Conservation (phyloP, 2,797 vertebrate species). For the Takifugu rubripes region DNA sequence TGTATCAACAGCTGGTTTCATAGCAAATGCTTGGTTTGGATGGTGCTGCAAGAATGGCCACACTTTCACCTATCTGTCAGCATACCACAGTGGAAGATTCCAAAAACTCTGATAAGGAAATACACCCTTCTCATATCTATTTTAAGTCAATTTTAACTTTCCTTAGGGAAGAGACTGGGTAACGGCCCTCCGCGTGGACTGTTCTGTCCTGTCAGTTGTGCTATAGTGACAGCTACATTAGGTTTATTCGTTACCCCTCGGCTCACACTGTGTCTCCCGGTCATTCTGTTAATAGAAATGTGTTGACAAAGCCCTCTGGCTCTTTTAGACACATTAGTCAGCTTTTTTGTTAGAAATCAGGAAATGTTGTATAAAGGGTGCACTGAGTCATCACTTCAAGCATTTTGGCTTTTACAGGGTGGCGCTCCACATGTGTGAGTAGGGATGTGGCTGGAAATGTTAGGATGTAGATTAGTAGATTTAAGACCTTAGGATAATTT, state of each 20-base stretch:
- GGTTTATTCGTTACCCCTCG: constrained; percentile 7
- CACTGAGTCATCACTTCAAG: constrained; percentile 43
- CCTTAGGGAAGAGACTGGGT: not conserved
- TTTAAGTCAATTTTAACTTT: constrained; percentile 3
- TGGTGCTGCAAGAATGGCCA: no score
- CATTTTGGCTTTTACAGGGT: constrained; percentile 18
- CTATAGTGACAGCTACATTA: constrained; percentile 6
- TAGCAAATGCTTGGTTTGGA: no score
- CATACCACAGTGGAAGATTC: not conserved
- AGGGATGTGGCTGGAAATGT: no score
- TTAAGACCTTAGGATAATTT: no score
- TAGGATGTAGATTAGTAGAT: no score
- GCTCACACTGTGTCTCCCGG: constrained; percentile 32
- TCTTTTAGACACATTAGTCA: constrained; percentile 38
- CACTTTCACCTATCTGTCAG: not conserved
- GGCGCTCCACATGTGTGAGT: not conserved
- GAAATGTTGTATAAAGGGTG: constrained; percentile 30
- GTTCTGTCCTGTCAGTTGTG: constrained; percentile 5
- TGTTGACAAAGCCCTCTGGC: constrained; percentile 41
- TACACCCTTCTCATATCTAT: not conserved
- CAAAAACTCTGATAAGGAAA: not conserved
- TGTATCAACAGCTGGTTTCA: not conserved
- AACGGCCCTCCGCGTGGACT: constrained; percentile 7
- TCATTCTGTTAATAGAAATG: constrained; percentile 28
- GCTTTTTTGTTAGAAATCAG: constrained; percentile 31